These are phyloP conservation scores for Hydropsyche tenuis DNA, from an alignment of 1,140 invertebrate genomes.

Conservation along the genomic window DNA sequence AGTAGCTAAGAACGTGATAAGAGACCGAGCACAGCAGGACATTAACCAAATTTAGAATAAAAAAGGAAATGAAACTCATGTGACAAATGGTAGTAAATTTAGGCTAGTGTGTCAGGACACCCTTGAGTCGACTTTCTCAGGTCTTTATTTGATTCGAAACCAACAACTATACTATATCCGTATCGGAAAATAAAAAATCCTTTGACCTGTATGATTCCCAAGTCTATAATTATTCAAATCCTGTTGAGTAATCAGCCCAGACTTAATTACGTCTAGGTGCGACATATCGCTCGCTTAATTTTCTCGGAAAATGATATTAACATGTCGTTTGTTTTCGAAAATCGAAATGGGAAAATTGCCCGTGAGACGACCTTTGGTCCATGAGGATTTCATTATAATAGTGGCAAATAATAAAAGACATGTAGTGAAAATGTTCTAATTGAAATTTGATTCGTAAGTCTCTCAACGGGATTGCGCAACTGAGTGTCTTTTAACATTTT, in stretches of 20 bases:
- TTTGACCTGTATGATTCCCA: too few relatives aligned
- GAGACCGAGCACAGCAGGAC: slow-evolving; percentile 6
- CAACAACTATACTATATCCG: too few relatives aligned
- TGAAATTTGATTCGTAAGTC: neutral
- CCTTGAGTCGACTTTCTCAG: neutral
- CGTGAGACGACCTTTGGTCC: slow-evolving; percentile 11
- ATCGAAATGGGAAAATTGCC: slow-evolving; percentile 12
- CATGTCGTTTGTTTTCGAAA: neutral
- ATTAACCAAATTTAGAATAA: neutral
- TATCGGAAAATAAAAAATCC: too few relatives aligned
- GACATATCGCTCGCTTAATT: too few relatives aligned
- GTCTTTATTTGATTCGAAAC: too few relatives aligned
- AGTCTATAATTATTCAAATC: too few relatives aligned
- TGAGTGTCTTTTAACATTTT: too few relatives aligned
- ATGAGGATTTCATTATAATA: neutral
- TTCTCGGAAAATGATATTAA: neutral
- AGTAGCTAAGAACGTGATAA: neutral
- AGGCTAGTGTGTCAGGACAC: slow-evolving; percentile 15
- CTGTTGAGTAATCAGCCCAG: too few relatives aligned
- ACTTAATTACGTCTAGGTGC: too few relatives aligned
- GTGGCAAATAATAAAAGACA: neutral
- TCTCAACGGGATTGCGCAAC: neutral
- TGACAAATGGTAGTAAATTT: slow-evolving; percentile 3
- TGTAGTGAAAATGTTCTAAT: neutral
- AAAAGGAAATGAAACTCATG: slow-evolving; percentile 6